phyloP scores from a whole-genome alignment of 2,113 vertebrate genomes.

The Megalops atlanticus region DNA sequence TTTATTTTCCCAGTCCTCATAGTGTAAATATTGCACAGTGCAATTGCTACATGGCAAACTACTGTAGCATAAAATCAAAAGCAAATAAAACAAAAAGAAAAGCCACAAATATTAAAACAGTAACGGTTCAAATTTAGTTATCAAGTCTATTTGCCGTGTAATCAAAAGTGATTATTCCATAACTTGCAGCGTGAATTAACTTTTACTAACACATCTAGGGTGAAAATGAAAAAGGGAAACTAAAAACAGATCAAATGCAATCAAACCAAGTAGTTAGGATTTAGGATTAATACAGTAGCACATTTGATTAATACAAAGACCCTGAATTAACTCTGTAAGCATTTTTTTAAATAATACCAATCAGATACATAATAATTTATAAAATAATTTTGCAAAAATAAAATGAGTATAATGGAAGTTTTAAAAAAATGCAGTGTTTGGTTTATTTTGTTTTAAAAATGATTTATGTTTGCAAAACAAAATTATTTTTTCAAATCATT shows the following conservation, averaged over 20 bases:
- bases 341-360: constrained; percentile 67
- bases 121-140: constrained; percentile 90
- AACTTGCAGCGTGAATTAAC: constrained; percentile 98
- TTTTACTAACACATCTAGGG: constrained; percentile 76
- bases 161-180: constrained; percentile 87
- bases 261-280: constrained; percentile 63
- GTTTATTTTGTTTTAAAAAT: constrained; percentile 56
- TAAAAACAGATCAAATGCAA: constrained; percentile 71
- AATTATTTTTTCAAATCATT: constrained; percentile 41
- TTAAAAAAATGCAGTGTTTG: constrained; percentile 76
- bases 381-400: constrained; percentile 68
- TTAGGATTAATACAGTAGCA: constrained; percentile 82
- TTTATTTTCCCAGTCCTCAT: constrained; percentile 96
- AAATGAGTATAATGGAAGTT: constrained; percentile 45
- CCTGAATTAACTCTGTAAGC: constrained; percentile 83
- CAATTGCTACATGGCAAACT: constrained; percentile 99
- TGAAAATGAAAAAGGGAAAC: constrained; percentile 75
- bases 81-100: constrained; percentile 75
- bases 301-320: constrained; percentile 83
- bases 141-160: constrained; percentile 82
- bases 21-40: constrained; percentile 99
- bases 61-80: constrained; percentile 94
- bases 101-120: constrained; percentile 89
- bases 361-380: constrained; percentile 67
- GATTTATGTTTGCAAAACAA: constrained; percentile 45